Base-by-base conservation (phyloP, 2,888 invertebrate species). In the Lasioglossum marginatum region DNA sequence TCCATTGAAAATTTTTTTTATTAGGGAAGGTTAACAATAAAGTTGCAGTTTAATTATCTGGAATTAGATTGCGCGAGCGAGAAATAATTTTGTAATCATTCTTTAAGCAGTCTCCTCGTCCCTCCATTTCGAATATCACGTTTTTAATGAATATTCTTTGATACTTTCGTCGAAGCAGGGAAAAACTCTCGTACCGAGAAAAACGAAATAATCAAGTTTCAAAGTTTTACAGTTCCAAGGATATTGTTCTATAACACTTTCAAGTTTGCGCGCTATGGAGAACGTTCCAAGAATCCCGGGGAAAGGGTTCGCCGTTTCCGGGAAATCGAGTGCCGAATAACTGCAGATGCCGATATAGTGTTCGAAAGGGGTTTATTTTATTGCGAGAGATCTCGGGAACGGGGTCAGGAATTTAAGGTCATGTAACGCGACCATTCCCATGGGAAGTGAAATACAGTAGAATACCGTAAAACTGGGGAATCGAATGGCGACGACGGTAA, bases 241-340 rank as follows among this genome's bases (percentile, higher is more conserved):
- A 72, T 72, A 72, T 43, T 72, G 27, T 45, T 31, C 72, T 34
- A 27, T 48, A 72, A 48, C 72, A 72, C 48, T 48, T 31, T 72
- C 23, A 72, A 72, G 34, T 72, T 72, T 48, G 72, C 48, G 48
- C 48, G 2, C 31, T 48, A 34, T 23, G 48, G 48, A 12, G 48
- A 72, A 48, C 23, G 48, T 72, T 72, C 23, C 19, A 12, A 31
- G 48, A 48, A 72, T 72, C 31, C 14, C 23, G 48, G 1, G 72
- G 31, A 23, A 48, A 48, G 19, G 31, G 45, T 72, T 72, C 2
- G 48, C 45, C 19, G 45, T 72, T 72, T 23, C 72, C 48, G 19
- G 48, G 48, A 31, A 72, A 48, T 48, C 72, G 72, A 48, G 48
- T 72, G 43, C 48, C 31, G 48, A 48, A 23, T 72, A 72, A 48